Evolutionary conservation across 2,797 vertebrate species (phyloP), one percentile per base, ranked within the genome.

Genomic region (Melanotaenia parkinsoni): DNA sequence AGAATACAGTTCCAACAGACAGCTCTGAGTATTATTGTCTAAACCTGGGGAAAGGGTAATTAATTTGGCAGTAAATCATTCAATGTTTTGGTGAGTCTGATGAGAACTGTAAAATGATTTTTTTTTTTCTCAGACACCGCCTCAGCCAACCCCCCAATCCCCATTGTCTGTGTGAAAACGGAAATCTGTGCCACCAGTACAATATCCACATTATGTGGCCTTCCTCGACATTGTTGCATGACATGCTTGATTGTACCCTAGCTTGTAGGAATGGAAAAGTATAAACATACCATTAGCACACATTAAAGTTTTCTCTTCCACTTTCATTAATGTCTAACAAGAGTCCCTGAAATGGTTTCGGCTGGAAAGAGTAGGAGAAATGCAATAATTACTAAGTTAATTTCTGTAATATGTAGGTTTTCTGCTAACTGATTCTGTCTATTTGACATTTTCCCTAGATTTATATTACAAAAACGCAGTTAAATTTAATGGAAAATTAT

Each of bases 51-150:
- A 91, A 93, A 91, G 84, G 88, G 89, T 92, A 95, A 95, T 95
- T 94, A 93, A 94, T 93, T 94, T 94, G 91, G 86, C 90, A 92
- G 88, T 85, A 94, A 93, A 93, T 94, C 89, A 91, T 92, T 93
- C 89, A 90, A 72, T 92, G 88, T 93, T 90, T 93, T 92, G 85
- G 87, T 89, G 84, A 90, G 76, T 90, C 88, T 93, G 91, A 94
- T 90, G 89, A 94, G 92, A 91, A 91, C 88, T 82, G 88, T 86
- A 86, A 93, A 90, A 91, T 85, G 73, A 86, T 66, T 78, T 79
- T 69, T 80, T 80, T 83, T 81, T 85, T 78, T 73, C 37, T 57
- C 63, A 87, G 84, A 90, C 84, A 74, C 38, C 59, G 79, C 70
- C 67, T 80, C 80, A 76, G 69, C 84, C 75, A 72, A 79, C 78